Conservation (phyloP, 2,888 invertebrate species). For the Coelopa pilipes region DNA sequence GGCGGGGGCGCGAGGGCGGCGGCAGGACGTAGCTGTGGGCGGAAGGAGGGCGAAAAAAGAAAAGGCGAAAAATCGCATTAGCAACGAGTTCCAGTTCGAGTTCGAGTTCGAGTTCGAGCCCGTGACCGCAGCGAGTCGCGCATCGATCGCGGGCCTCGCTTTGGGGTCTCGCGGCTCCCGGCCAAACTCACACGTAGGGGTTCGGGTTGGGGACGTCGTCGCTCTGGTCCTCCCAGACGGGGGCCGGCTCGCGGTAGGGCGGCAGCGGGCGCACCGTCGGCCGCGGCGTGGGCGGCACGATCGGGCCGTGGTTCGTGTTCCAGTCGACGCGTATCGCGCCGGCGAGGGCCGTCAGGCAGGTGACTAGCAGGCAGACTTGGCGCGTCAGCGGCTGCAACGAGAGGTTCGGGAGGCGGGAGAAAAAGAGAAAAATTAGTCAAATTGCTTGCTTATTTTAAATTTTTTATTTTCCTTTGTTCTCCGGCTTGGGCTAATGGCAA, state of each 20-base stretch:
- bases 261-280: slow-evolving; percentile 68
- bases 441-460: too few relatives aligned
- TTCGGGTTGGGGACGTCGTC: slow-evolving; percentile 73
- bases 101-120: too few relatives aligned
- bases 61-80: not conserved
- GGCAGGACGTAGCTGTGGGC: slow-evolving; percentile 63
- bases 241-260: slow-evolving; percentile 71
- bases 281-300: slow-evolving; percentile 71
- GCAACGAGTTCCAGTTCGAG: too few relatives aligned
- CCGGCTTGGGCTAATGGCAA: too few relatives aligned
- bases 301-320: slow-evolving; percentile 73
- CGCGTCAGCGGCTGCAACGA: slow-evolving; percentile 52
- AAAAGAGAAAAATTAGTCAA: not conserved
- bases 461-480: too few relatives aligned
- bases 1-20: slow-evolving; percentile 65
- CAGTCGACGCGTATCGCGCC: slow-evolving; percentile 73
- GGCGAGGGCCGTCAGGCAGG: slow-evolving; percentile 60
- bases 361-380: slow-evolving; percentile 59
- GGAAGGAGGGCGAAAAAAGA: slow-evolving; percentile 9
- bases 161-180: too few relatives aligned
- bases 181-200: slow-evolving; percentile 71
- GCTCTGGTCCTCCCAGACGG: slow-evolving; percentile 72
- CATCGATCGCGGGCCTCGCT: too few relatives aligned
- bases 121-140: too few relatives aligned
- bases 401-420: slow-evolving; percentile 16